Evolutionary conservation across 2,113 vertebrate genomes (phyloP).

Genomic region (Onychorhynchus coronatus): DNA sequence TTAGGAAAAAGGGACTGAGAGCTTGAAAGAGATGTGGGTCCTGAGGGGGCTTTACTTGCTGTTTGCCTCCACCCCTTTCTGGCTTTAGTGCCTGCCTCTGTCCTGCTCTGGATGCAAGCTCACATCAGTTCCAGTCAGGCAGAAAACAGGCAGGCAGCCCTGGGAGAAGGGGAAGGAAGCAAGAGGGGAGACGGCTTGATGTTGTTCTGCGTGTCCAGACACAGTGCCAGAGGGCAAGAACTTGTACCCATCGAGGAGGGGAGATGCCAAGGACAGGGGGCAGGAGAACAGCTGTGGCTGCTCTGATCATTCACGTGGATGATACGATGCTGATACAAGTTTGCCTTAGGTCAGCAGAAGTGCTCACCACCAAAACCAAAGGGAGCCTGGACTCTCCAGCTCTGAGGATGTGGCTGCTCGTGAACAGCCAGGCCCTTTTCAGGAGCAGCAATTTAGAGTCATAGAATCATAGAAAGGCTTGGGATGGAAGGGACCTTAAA

Average conservation of each 20-base stretch:
- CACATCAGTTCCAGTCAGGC: background rate
- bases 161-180: background rate
- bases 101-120: background rate
- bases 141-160: background rate
- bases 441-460: background rate
- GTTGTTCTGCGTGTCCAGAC: background rate
- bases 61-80: background rate
- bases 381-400: background rate
- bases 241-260: background rate
- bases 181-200: background rate
- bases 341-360: constrained; percentile 10
- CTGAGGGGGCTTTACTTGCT: background rate
- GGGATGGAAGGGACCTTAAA: background rate
- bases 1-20: background rate
- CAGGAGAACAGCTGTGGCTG: constrained; percentile 33
- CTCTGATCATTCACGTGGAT: background rate
- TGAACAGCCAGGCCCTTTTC: background rate
- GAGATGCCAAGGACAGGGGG: constrained; percentile 13
- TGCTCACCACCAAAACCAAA: background rate
- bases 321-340: background rate
- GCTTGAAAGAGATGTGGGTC: background rate
- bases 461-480: background rate
- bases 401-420: background rate
- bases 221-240: background rate
- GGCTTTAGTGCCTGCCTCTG: background rate